These are phyloP conservation scores for Pachydiplax longipennis DNA, from an alignment of 2,888 invertebrate genomes.

Conservation along the genomic window DNA sequence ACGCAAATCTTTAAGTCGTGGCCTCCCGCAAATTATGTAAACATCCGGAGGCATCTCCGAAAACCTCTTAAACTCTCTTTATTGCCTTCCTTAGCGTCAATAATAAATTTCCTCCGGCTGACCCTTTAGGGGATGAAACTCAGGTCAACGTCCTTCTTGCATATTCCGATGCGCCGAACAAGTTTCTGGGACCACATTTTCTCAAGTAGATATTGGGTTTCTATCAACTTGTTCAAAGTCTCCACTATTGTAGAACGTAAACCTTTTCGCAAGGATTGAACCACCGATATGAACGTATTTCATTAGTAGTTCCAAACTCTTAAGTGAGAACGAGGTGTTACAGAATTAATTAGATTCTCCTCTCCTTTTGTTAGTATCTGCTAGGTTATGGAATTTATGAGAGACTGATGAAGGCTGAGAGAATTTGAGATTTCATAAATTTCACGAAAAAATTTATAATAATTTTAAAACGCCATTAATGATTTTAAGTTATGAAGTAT, in stretches of 20 bases:
- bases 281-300: no score
- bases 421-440: no score
- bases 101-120: background rate
- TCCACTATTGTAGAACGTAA: background rate
- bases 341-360: no score
- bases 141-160: background rate
- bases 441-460: no score
- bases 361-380: no score
- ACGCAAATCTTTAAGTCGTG: background rate
- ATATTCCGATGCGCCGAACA: background rate
- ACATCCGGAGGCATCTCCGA: background rate
- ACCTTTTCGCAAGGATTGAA: background rate
- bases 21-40: background rate
- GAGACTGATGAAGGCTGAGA: no score
- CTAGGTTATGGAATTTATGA: no score
- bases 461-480: no score
- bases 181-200: background rate
- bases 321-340: no score
- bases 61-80: background rate
- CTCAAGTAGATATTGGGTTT: background rate
- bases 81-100: background rate
- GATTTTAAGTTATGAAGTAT: no score
- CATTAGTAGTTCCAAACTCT: no score
- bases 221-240: background rate
- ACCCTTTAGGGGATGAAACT: background rate